A percentile compares a stretch with the other conserved stretches of the same genome.
These are phyloP conservation scores for Labrus mixtus DNA, from an alignment of 2,113 vertebrate species.

Conservation along the genomic window DNA sequence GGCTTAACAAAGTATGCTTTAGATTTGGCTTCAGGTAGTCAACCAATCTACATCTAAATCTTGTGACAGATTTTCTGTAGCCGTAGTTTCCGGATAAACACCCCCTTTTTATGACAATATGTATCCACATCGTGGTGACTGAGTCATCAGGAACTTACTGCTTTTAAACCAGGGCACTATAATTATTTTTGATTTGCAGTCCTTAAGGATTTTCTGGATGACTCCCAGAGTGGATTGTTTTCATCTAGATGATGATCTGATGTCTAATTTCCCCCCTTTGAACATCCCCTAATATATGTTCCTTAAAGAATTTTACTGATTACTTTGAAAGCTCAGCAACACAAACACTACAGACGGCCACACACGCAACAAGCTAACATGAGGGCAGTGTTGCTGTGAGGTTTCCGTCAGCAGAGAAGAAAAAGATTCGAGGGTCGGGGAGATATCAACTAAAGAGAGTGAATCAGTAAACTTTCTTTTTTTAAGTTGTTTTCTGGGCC, in stretches of 20 bases:
- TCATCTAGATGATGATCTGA: neutral
- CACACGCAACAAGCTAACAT: too few relatives aligned
- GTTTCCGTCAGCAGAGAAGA: too few relatives aligned
- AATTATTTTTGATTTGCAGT: neutral
- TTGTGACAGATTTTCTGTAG: constrained; percentile 23
- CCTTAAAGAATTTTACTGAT: too few relatives aligned
- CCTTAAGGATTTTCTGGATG: constrained; percentile 1
- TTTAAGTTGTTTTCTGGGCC: too few relatives aligned
- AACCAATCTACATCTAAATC: constrained; percentile 19
- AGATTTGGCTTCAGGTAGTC: neutral
- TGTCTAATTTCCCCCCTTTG: neutral
- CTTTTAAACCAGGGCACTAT: constrained; percentile 11
- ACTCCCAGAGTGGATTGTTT: constrained; percentile 12
- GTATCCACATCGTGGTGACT: constrained; percentile 1
- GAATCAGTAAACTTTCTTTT: too few relatives aligned
- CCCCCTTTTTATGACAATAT: neutral
- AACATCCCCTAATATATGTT: neutral
- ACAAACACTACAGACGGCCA: too few relatives aligned
- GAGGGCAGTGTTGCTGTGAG: too few relatives aligned
- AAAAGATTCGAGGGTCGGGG: too few relatives aligned
- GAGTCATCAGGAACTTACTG: constrained; percentile 10
- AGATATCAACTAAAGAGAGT: too few relatives aligned
- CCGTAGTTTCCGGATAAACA: constrained; percentile 38
- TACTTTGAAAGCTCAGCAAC: too few relatives aligned
- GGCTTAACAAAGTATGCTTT: neutral